Conservation (phyloP, 2,113 vertebrate genomes). For the pig (Sus scrofa) region T2T-Sscrofa CM000824.6:58273001-58273500, state of each 20-base stretch:
- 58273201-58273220: neutral
- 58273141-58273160: neutral
- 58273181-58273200: too few species aligned
- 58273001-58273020: neutral
- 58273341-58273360: constrained; percentile 98
- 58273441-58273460: neutral
- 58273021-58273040: neutral
- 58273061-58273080: neutral
- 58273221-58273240: neutral
- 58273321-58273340: constrained; percentile 98
- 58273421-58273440: constrained; percentile 58
- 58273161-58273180: neutral
- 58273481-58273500: neutral
- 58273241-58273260: neutral
- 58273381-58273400: constrained; percentile 93
- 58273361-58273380: constrained; percentile 97
- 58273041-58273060: neutral
- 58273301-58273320: constrained; percentile 98
- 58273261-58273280: constrained; percentile 24
- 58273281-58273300: constrained; percentile 96
- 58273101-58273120: constrained; percentile 30
- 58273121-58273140: neutral
- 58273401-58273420: constrained; percentile 49
- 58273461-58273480: neutral
- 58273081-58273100: constrained; percentile 8